These are phyloP conservation scores for Dasysyrphus tricinctus DNA, from an alignment of 2,888 invertebrate species.

Conservation along the genomic window DNA sequence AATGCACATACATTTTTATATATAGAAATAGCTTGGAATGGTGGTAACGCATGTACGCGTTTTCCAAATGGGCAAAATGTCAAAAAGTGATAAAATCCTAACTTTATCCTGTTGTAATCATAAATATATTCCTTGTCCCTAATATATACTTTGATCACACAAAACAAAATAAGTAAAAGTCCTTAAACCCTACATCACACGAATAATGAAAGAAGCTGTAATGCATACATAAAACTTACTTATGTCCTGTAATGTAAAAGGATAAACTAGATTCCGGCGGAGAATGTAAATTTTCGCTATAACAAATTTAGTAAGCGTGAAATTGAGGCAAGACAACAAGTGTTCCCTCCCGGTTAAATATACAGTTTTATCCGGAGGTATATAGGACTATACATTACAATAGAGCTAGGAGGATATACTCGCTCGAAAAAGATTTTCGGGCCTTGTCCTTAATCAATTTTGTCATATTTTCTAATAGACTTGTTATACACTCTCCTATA, in stretches of 20 bases:
- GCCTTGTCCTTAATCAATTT: slow-evolving; percentile 66
- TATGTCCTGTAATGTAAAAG: slow-evolving; percentile 52
- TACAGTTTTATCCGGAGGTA: not conserved
- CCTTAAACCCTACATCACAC: slow-evolving; percentile 45
- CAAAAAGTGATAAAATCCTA: slow-evolving; percentile 73
- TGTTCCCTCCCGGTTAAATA: slow-evolving; percentile 19
- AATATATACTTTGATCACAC: not conserved
- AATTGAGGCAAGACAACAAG: slow-evolving; percentile 66
- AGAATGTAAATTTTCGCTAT: slow-evolving; percentile 67
- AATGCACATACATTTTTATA: too few species aligned
- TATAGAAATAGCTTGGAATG: slow-evolving; percentile 3
- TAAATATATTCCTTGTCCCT: slow-evolving; percentile 57
- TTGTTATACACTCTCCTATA: slow-evolving; percentile 31
- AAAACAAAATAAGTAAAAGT: slow-evolving; percentile 25
- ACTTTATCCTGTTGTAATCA: slow-evolving; percentile 75
- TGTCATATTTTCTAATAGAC: slow-evolving; percentile 70
- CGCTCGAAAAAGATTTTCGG: not conserved
- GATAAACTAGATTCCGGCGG: slow-evolving; percentile 33
- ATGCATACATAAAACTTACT: slow-evolving; percentile 72
- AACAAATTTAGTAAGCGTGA: slow-evolving; percentile 70
- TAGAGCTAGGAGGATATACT: not conserved
- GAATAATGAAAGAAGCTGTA: slow-evolving; percentile 59
- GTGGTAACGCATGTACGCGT: slow-evolving; percentile 64
- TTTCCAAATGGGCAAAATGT: slow-evolving; percentile 57
- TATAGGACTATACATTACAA: slow-evolving; percentile 12